Evolutionary conservation across 2,113 vertebrate genomes (phyloP).

Genomic region (Alethe diademata): DNA sequence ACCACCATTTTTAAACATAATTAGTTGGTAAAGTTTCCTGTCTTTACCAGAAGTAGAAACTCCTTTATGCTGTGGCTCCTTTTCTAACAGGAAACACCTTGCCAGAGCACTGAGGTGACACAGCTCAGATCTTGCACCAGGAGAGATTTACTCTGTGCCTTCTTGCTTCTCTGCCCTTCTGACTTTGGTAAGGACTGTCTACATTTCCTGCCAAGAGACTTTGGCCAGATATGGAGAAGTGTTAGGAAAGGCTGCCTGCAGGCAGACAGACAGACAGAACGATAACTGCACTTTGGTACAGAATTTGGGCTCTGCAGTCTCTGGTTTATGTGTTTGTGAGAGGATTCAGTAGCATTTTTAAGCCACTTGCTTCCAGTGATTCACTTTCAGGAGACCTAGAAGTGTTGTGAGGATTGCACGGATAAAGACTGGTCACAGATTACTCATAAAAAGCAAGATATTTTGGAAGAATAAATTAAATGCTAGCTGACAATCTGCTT

Average conservation of each 20-base stretch:
- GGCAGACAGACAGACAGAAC: not conserved
- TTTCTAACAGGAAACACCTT: not conserved
- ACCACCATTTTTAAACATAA: not conserved
- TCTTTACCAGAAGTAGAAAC: not conserved
- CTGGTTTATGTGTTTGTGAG: not conserved
- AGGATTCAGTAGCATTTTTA: not conserved
- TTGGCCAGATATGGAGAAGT: not conserved
- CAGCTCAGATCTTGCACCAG: not conserved
- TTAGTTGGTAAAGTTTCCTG: not conserved
- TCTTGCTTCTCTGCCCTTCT: not conserved
- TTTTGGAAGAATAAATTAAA: slow-evolving; percentile 36
- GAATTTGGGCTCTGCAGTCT: not conserved
- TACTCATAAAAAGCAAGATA: slow-evolving; percentile 30
- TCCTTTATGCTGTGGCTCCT: not conserved
- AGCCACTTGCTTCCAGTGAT: not conserved
- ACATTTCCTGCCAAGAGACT: not conserved
- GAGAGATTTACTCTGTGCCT: not conserved
- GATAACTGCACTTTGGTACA: not conserved
- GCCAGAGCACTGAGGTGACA: not conserved
- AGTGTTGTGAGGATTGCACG: not conserved
- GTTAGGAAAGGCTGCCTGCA: not conserved
- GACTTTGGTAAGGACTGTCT: not conserved
- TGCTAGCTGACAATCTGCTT: slow-evolving; percentile 16
- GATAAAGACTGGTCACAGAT: not conserved
- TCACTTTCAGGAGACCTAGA: not conserved